These are phyloP conservation scores for Rallus limicola DNA, from an alignment of 2,113 vertebrate genomes.

Conservation along the genomic window DNA sequence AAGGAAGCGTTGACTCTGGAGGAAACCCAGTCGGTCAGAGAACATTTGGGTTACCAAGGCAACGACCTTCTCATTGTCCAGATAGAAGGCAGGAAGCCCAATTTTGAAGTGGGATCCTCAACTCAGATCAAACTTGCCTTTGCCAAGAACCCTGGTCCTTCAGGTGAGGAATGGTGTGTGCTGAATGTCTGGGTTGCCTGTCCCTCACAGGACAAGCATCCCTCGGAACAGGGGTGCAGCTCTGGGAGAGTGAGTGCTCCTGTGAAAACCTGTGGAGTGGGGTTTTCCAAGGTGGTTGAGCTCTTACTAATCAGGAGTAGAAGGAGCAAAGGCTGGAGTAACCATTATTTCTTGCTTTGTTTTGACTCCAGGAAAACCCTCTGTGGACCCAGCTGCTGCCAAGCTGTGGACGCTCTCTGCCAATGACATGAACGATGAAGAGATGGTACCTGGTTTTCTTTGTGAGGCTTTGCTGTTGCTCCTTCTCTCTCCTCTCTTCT, in stretches of 20 bases:
- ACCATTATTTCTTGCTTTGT: neutral
- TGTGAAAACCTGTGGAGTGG: neutral
- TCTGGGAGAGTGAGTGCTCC: neutral
- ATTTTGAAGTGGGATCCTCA: conserved; percentile 93
- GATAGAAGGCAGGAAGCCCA: conserved; percentile 87
- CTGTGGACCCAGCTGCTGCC: conserved; percentile 84
- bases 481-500: neutral
- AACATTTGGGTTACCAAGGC: conserved; percentile 75
- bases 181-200: neutral
- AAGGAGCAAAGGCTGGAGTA: neutral
- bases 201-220: neutral
- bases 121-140: conserved; percentile 86
- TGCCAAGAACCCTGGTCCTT: conserved; percentile 74
- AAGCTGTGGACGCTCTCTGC: conserved; percentile 92
- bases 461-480: neutral
- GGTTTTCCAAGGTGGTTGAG: neutral
- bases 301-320: neutral
- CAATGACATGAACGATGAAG: conserved; percentile 89
- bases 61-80: conserved; percentile 73
- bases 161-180: conserved; percentile 13
- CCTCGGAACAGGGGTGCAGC: neutral
- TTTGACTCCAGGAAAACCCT: conserved; percentile 79
- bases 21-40: conserved; percentile 58
- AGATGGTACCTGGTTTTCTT: conserved; percentile 78
- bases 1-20: conserved; percentile 69